phyloP scores from a whole-genome alignment of 2,888 invertebrate species.

The Lasioglossum lativentre region DNA sequence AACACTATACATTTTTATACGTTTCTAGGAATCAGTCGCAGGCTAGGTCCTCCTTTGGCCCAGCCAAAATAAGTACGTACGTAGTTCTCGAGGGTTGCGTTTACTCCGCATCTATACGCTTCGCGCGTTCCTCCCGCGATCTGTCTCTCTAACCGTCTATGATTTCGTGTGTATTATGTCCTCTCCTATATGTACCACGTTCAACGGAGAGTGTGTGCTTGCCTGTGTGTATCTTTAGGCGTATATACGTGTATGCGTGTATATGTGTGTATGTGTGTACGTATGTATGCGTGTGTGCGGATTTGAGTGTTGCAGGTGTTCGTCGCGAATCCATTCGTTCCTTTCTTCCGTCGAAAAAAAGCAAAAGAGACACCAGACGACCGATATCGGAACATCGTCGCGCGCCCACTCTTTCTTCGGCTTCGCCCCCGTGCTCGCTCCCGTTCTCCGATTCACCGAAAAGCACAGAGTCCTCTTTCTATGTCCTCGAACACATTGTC shows the following conservation, averaged over 20 bases:
- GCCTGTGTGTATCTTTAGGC: not conserved
- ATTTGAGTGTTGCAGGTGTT: not conserved
- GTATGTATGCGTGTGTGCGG: not conserved
- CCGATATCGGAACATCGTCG: constrained; percentile 30
- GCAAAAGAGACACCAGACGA: constrained; percentile 42
- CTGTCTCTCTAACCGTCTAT: constrained; percentile 30
- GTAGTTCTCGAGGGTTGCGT: constrained; percentile 63
- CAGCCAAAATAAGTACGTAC: constrained; percentile 83
- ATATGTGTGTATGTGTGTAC: not conserved
- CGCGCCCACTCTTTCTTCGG: constrained; percentile 18
- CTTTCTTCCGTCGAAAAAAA: constrained; percentile 33
- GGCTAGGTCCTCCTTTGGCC: constrained; percentile 72
- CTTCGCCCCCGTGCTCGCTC: not conserved
- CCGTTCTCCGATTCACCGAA: not conserved
- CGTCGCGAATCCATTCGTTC: constrained; percentile 21
- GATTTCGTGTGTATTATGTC: not conserved
- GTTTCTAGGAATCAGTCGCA: constrained; percentile 83
- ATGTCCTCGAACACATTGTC: not conserved
- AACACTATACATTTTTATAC: constrained; percentile 78
- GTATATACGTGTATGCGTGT: not conserved
- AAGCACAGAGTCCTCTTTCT: not conserved
- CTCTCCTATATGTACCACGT: not conserved
- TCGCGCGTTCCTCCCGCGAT: constrained; percentile 54
- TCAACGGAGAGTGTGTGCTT: not conserved
- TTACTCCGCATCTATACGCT: constrained; percentile 38